phyloP scores from a whole-genome alignment of 1,140 invertebrate genomes.

The Euwallacea similis region DNA sequence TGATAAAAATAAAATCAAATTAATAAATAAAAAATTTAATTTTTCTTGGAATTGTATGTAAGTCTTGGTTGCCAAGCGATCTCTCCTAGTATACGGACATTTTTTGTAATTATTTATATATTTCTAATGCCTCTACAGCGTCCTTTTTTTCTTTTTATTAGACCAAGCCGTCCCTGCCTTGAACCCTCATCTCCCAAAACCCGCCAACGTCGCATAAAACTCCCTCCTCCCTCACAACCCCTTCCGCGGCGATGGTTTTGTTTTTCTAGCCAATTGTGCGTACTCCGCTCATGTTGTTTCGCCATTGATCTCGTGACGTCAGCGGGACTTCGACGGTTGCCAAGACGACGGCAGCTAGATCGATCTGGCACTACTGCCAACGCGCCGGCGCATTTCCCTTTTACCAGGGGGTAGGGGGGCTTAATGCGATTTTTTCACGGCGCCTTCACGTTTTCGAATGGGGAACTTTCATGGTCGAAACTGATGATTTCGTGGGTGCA shows the following conservation, averaged over 20 bases:
- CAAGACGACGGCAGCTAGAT: constrained; percentile 26
- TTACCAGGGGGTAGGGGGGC: not conserved
- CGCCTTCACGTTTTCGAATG: constrained; percentile 3
- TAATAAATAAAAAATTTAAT: too few species aligned
- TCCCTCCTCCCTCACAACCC: not conserved
- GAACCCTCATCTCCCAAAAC: not conserved
- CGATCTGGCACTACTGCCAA: constrained; percentile 16
- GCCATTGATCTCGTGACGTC: constrained; percentile 34
- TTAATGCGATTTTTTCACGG: constrained; percentile 32
- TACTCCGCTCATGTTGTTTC: constrained; percentile 28
- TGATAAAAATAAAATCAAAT: too few species aligned
- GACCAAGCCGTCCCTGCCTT: not conserved
- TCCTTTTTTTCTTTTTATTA: too few species aligned
- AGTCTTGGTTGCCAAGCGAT: too few species aligned
- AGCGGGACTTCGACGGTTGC: constrained; percentile 31
- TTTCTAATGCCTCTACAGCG: too few species aligned
- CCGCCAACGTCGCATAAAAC: constrained; percentile 14
- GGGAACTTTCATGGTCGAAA: not conserved
- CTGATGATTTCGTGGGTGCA: too few species aligned
- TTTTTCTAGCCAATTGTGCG: constrained; percentile 36
- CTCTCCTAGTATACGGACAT: too few species aligned
- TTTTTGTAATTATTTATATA: too few species aligned
- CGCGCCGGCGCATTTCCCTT: not conserved
- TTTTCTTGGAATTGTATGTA: too few species aligned
- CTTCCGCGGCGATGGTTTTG: not conserved